Conservation (phyloP, 2,888 invertebrate species). For the Seira sanloemensis region DNA sequence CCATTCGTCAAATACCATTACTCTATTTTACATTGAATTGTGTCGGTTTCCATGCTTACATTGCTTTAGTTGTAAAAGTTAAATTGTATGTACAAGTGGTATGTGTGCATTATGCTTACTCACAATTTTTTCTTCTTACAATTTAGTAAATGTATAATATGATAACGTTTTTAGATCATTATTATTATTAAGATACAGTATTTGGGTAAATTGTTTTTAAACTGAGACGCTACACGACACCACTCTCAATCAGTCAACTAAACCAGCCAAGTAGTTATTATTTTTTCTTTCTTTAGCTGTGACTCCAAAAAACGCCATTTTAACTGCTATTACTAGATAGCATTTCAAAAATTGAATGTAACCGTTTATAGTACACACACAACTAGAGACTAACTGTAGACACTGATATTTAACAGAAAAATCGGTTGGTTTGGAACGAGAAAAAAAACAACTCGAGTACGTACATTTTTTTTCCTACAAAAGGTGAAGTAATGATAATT, state of each 20-base stretch:
- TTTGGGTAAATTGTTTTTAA: too few relatives aligned
- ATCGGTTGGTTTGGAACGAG: not conserved
- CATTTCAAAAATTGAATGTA: not conserved
- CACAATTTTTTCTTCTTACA: not conserved
- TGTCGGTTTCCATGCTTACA: slow-evolving; percentile 26
- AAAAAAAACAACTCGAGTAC: too few relatives aligned
- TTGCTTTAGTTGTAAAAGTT: not conserved
- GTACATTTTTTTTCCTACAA: too few relatives aligned
- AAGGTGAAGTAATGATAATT: not conserved
- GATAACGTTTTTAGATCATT: slow-evolving; percentile 48
- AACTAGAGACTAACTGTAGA: too few relatives aligned
- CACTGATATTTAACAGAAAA: not conserved
- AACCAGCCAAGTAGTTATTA: too few relatives aligned
- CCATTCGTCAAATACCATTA: too few relatives aligned
- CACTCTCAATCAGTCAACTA: slow-evolving; percentile 65
- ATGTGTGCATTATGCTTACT: slow-evolving; percentile 7
- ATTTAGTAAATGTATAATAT: slow-evolving; percentile 22
- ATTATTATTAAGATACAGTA: not conserved
- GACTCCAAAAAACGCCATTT: slow-evolving; percentile 52
- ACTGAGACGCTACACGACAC: slow-evolving; percentile 42
- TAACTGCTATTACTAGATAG: not conserved
- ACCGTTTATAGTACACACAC: too few relatives aligned
- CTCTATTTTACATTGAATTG: slow-evolving; percentile 37
- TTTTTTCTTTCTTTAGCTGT: slow-evolving; percentile 55
- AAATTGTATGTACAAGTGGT: slow-evolving; percentile 46